These are phyloP conservation scores for Thunnus albacares DNA, from an alignment of 2,797 vertebrate genomes.

Conservation along the genomic window DNA sequence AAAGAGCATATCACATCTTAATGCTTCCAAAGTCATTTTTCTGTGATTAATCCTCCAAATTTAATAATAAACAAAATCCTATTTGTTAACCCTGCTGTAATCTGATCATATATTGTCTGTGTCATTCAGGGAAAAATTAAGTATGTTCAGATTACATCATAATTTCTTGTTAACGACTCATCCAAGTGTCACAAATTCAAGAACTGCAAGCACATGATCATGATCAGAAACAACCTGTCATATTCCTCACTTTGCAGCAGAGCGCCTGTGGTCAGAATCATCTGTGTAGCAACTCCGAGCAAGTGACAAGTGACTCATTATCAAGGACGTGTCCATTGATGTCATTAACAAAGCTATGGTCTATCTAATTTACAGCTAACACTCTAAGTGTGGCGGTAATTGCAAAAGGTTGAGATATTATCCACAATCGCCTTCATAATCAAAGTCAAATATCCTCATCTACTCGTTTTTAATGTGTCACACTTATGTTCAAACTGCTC, in stretches of 20 bases:
- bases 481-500: slow-evolving; percentile 10
- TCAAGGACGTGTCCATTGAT: slow-evolving; percentile 22
- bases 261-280: background rate
- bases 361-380: slow-evolving; percentile 47
- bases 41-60: background rate
- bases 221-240: slow-evolving; percentile 8
- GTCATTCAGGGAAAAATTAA: background rate
- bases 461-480: slow-evolving; percentile 44
- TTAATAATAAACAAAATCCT: background rate
- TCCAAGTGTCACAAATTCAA: background rate
- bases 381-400: slow-evolving; percentile 28
- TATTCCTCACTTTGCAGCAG: slow-evolving; percentile 10
- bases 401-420: slow-evolving; percentile 44
- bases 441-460: slow-evolving; percentile 39
- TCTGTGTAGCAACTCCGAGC: slow-evolving; percentile 29
- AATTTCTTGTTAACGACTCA: background rate
- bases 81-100: too few species aligned
- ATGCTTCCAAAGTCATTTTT: background rate
- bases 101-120: background rate
- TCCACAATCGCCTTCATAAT: slow-evolving; percentile 22
- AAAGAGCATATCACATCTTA: background rate
- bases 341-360: slow-evolving; percentile 30
- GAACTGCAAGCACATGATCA: background rate
- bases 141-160: background rate
- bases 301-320: slow-evolving; percentile 49